Base-by-base conservation (phyloP, 64 coral and sea anemone species). In the Stylophora pistillata region DNA sequence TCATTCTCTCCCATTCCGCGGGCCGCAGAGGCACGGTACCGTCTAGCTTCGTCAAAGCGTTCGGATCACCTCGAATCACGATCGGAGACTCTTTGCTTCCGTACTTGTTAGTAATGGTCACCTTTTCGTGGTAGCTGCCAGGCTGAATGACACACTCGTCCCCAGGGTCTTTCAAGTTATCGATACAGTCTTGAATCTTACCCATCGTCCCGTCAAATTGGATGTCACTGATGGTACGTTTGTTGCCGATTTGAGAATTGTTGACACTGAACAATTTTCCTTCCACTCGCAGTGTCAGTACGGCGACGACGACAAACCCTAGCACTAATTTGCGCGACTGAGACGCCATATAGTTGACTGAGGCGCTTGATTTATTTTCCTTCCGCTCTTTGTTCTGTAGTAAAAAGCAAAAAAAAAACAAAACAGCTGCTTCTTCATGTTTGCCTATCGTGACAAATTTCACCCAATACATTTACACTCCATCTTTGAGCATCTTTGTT, bases 131-230 rank as follows among this genome's bases (percentile, higher is more conserved):
- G 47, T 77, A 77, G 23, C 6, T 56, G 18, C 74, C 74, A 13
- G 52, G 53, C 47, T 77, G 74, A 26, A 77, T 77, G 13, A 77
- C 16, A n/a, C 74, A 77, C 7, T 77, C 74, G 20, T 56, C 52
- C 12, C 74, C 74, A 56, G 74, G 47, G 20, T 77, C 52, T 77
- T 10, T 77, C 9, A 77, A 53, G 20, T 56, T 77, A 20, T 77
- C 74, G 9, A 77, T 41, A 47, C 74, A 77, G 74, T 56, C 74
- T 18, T 77, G 74, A 23, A 77, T 77, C 21, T 55, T 77, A 47
- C 37, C 37, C 37, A 47, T 47, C 0, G 37, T 47, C 7, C 37
- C 37, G 7, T 47, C 37, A 47, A 47, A 47, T 47, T 47, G 37
- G 37, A 47, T 47, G 37, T 47, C 37, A 47, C 37, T 47, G 7